Percentiles rank a stretch among this genome's conserved stretches.
These are phyloP conservation scores for Melieria omissa DNA, from an alignment of 2,888 invertebrate species.

Conservation along the genomic window DNA sequence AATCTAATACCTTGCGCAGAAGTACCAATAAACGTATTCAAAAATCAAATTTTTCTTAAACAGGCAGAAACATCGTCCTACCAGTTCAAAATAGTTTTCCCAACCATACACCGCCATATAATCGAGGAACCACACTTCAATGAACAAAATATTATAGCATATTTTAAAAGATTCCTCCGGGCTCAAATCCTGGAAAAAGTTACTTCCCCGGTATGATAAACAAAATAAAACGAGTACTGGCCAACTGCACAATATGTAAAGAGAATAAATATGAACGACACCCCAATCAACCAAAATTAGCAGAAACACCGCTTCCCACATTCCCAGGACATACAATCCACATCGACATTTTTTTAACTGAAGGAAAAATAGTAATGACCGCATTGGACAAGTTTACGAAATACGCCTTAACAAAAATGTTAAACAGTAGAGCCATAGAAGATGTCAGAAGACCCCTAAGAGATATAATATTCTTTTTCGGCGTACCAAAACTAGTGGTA, in stretches of 20 bases:
- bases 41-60: background rate
- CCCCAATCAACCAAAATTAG: constrained; percentile 31
- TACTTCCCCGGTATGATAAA: constrained; percentile 8
- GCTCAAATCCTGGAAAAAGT: constrained; percentile 3
- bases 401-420: constrained; percentile 27
- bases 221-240: constrained; percentile 14
- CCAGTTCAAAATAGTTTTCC: background rate
- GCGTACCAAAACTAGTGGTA: constrained; percentile 41
- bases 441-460: constrained; percentile 37
- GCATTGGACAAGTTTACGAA: constrained; percentile 42
- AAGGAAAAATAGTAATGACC: constrained; percentile 32
- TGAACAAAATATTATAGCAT: background rate
- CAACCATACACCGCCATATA: no score
- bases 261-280: constrained; percentile 39
- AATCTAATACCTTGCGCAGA: background rate
- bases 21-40: no score
- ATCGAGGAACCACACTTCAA: background rate
- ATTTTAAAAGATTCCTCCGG: background rate
- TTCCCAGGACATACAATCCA: constrained; percentile 41
- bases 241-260: constrained; percentile 28
- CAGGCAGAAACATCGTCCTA: background rate
- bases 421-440: constrained; percentile 36
- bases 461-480: constrained; percentile 41
- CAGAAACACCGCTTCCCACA: constrained; percentile 40
- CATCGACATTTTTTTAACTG: constrained; percentile 39